Evolutionary conservation across 1,140 invertebrate species (phyloP), one percentile per base, ranked within the genome.

Genomic region (Neodiprion virginianus): DNA sequence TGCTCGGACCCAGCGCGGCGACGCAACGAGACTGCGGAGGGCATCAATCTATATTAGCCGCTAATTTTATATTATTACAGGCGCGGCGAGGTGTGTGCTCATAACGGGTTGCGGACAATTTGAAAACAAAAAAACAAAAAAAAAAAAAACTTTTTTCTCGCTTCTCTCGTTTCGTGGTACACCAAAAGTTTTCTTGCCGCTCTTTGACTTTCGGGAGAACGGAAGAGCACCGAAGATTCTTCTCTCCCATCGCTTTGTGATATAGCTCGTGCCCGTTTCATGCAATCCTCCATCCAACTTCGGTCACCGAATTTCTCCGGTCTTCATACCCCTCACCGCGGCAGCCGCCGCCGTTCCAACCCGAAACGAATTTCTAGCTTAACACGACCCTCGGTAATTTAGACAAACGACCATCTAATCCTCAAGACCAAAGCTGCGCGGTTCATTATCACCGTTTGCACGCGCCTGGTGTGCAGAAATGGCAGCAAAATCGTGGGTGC

Each of bases 11-110:
- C 68, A 8, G 78, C 80, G 28, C 28, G 28, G 28, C 28, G 28
- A 40, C 1, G 28, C 78, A 81, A 73, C 81, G 81, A 76, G 69
- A 76, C 70, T 71, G 68, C 76, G 77, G 77, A 74, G 78, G 81
- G 78, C 80, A 87, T 88, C 86, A 84, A 88, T 88, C 83, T 82
- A 81, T 81, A 88, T 88, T 88, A 88, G 84, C 80, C 79, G 81
- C 83, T 88, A 88, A 88, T 88, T 88, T 84, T 76, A 78, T 80
- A 78, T 87, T 85, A 87, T 87, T 87, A 87, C 77, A 78, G 68
- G 23, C 68, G 11, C 53, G 68, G 47, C 7, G 61, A 66, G 61
- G 61, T 66, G 28, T 40, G 28, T 40, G 1, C 28, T 40, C 2
- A 5, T 40, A 40, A 40, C 28, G 28, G 28, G 28, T 40, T 40